Conservation (phyloP, 2,888 invertebrate species). For the Synanthedon andrenaeformis region DNA sequence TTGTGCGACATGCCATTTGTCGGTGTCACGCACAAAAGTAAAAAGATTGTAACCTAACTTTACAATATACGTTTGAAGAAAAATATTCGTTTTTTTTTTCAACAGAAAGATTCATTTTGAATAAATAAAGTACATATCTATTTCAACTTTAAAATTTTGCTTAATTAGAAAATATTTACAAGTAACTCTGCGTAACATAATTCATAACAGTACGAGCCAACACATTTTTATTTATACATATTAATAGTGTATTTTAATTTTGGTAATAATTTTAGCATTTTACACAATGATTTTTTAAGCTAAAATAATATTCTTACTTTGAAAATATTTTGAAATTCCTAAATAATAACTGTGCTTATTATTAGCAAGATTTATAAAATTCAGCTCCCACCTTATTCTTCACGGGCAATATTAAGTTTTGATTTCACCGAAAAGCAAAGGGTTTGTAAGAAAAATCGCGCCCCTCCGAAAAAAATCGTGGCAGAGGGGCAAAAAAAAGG, state of each 20-base stretch:
- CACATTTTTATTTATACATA: too few relatives aligned
- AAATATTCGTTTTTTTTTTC: too few relatives aligned
- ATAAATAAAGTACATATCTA: too few relatives aligned
- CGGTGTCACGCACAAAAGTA: conserved; percentile 14
- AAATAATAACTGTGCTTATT: too few relatives aligned
- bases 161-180: too few relatives aligned
- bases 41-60: conserved; percentile 18
- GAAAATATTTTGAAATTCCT: too few relatives aligned
- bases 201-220: too few relatives aligned
- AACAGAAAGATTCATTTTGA: not conserved
- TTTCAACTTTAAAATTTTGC: conserved; percentile 8
- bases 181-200: too few relatives aligned
- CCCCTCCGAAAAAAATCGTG: conserved; percentile 53
- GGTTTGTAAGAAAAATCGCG: conserved; percentile 57
- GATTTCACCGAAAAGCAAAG: conserved; percentile 54
- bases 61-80: not conserved
- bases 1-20: conserved; percentile 64
- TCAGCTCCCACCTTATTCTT: conserved; percentile 25
- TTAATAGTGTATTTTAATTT: too few relatives aligned
- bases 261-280: too few relatives aligned
- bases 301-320: too few relatives aligned
- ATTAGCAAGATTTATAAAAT: not conserved
- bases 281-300: too few relatives aligned
- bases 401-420: conserved; percentile 44
- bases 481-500: conserved; percentile 32